Base-by-base conservation (phyloP, 2,113 vertebrate species). In the Trogon melanurus region DNA sequence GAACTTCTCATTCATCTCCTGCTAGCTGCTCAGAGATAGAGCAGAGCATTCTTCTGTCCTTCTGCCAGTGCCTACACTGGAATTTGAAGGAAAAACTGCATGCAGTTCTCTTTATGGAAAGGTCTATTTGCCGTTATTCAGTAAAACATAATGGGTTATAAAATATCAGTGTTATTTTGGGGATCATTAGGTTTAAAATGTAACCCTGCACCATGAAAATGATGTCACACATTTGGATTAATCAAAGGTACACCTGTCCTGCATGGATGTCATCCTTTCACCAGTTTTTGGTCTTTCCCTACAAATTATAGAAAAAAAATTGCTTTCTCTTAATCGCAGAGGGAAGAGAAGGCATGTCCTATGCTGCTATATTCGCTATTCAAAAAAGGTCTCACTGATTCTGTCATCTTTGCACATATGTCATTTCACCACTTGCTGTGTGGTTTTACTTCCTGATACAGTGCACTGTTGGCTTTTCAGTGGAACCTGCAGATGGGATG, bases 121-220 rank as follows among this genome's bases (percentile, higher is more conserved):
- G 1, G 16, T 6, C 18, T 84, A 5, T 62, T 89, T 60, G 30
- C 1, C 0, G 48, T 67, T 92, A 30, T 45, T 87, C 85, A 58
- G 53, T 58, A 85, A 80, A 12, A 86, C 83, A 62, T 30, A 62
- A 57, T 48, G 48, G 14, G 6, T 60, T 92, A 71, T 79, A 84
- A 95, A 95, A 87, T 81, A n/a, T 22, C 50, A 44, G 11, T 91
- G 45, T 79, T 92, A 54, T 57, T 95, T 75, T 30, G 54, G 50
- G 27, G 36, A 47, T 82, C 18, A 18, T 82, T 69, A 38, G 50
- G 75, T 30, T 25, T 69, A 88, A 85, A 88, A 70, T 51, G 21
- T 71, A 85, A 53, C 41, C 41, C 21, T 0, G 0, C 51, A 45
- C 73, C 53, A 50, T 66, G 71, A 82, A 91, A 88, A 58, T 66